Conservation (phyloP, 2,113 vertebrate genomes). For the Anseranas semipalmata region DNA sequence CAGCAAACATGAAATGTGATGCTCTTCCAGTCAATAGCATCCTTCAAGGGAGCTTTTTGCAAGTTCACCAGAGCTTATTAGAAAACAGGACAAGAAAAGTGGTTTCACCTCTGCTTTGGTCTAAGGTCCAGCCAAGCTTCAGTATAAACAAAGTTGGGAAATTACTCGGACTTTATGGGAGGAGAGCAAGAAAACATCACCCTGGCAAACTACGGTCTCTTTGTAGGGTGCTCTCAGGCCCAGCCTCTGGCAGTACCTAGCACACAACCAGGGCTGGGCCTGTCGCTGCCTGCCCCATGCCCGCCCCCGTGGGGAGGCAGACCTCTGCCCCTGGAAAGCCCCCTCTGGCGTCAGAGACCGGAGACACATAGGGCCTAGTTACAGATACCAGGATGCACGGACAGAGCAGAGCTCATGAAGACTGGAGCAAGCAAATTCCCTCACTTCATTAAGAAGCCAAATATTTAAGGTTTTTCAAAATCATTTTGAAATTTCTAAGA, state of each 20-base stretch:
- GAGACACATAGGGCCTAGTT: not conserved
- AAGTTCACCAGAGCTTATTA: not conserved
- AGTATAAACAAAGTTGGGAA: not conserved
- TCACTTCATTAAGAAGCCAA: not conserved
- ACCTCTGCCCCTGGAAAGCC: not conserved
- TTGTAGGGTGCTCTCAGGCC: not conserved
- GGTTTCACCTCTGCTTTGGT: not conserved
- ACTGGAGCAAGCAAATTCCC: not conserved
- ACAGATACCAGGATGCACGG: not conserved
- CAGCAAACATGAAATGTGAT: slow-evolving; percentile 44
- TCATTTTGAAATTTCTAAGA: not conserved
- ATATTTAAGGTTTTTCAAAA: not conserved
- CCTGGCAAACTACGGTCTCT: not conserved
- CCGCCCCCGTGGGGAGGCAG: fast-evolving
- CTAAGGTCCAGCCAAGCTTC: not conserved
- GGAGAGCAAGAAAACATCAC: not conserved
- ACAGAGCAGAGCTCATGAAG: fast-evolving
- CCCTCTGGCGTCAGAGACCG: not conserved
- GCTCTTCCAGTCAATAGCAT: not conserved
- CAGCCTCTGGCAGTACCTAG: not conserved
- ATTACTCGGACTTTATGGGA: not conserved
- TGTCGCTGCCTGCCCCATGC: not conserved
- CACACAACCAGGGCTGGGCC: not conserved
- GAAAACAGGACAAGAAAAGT: not conserved
- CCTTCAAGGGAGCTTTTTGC: not conserved